These are phyloP conservation scores for Dipodomys spectabilis DNA, from an alignment of 2,113 vertebrate species.

Conservation along the genomic window DNA sequence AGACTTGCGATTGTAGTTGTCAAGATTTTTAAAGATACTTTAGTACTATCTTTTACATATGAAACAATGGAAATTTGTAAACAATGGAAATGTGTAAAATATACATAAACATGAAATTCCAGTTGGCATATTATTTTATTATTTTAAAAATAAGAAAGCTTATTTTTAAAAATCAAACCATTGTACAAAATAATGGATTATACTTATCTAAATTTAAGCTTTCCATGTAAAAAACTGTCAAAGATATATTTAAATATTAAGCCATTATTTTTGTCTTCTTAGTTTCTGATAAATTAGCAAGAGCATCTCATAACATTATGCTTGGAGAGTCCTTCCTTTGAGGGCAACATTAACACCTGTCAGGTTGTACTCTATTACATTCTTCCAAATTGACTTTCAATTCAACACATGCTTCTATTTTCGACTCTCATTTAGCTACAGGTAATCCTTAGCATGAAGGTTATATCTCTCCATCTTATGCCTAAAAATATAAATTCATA, in stretches of 20 bases:
- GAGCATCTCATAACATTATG: not conserved
- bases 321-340: slow-evolving; percentile 40
- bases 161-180: not conserved
- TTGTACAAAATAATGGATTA: slow-evolving; percentile 26
- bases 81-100: not conserved
- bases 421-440: slow-evolving; percentile 30
- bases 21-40: not conserved
- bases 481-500: not conserved
- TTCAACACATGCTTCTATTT: slow-evolving; percentile 64
- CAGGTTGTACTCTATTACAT: slow-evolving; percentile 32
- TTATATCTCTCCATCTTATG: not conserved
- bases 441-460: slow-evolving; percentile 15
- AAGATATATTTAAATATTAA: slow-evolving; percentile 25
- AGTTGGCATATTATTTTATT: slow-evolving; percentile 27
- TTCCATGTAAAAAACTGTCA: not conserved
- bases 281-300: not conserved
- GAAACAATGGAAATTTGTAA: slow-evolving; percentile 4
- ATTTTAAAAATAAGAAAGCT: not conserved
- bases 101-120: not conserved
- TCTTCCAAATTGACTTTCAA: slow-evolving; percentile 47
- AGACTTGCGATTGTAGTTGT: too few relatives aligned
- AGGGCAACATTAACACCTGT: slow-evolving; percentile 61
- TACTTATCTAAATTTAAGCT: not conserved
- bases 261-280: slow-evolving; percentile 12
- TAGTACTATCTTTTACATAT: not conserved